These are phyloP conservation scores for Mystacides longicornis DNA, from an alignment of 2,888 invertebrate genomes.

Conservation along the genomic window DNA sequence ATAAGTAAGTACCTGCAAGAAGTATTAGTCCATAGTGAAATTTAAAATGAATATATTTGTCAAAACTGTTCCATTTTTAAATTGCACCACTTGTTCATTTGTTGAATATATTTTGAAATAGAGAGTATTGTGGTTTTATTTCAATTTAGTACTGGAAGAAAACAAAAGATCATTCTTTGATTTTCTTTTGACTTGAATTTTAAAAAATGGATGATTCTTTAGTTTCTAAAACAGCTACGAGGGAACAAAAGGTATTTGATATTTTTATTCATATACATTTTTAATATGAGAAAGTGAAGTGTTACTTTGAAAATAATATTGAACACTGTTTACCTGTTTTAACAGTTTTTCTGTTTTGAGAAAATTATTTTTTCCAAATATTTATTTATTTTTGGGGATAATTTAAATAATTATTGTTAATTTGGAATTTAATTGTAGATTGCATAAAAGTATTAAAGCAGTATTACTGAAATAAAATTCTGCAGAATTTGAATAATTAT, in stretches of 20 bases:
- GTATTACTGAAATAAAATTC: too few relatives aligned
- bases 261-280: not conserved
- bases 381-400: not conserved
- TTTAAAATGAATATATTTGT: not conserved
- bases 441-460: too few relatives aligned
- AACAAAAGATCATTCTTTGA: not conserved
- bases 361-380: not conserved
- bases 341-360: not conserved
- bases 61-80: not conserved
- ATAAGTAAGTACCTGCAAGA: too few relatives aligned
- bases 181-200: not conserved
- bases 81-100: not conserved
- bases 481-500: too few relatives aligned
- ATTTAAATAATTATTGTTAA: too few relatives aligned
- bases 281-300: not conserved
- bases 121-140: not conserved
- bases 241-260: conserved; percentile 1
- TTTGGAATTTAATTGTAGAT: too few relatives aligned
- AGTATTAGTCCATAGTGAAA: too few relatives aligned
- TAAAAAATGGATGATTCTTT: not conserved
- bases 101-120: not conserved
- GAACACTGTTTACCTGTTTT: not conserved
- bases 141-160: not conserved
- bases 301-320: not conserved
- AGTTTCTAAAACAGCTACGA: not conserved